Evolutionary conservation across 2,113 vertebrate species (phyloP), one percentile per base, ranked within the genome.

Genomic region (Alectura lathami): DNA sequence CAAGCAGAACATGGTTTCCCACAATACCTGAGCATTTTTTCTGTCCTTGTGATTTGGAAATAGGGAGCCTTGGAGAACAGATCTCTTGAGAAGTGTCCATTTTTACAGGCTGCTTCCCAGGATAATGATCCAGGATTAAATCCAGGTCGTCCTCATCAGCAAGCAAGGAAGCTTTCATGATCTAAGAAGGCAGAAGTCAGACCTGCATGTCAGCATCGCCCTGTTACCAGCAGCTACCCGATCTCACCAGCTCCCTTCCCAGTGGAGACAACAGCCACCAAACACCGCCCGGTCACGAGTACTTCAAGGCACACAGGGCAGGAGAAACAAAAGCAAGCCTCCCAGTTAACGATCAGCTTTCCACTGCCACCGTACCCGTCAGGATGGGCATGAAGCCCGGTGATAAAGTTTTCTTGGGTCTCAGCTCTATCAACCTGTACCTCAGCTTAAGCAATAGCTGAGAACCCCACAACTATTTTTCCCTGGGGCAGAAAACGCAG

Each of bases 131-230:
- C 63, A 97, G 91, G 69, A 98, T 95, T 64, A 96, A 66, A 74
- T 99, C 99, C 6, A 96, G 81, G 40, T 99, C 99, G 1, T 99
- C 99, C 2, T 99, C 99, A 32, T 99, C 99, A 10, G 97, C 96
- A 48, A 99, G 98, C 89, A 99, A 96, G 30, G 99, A 99, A 5
- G 99, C 99, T 96, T 99, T 99, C 99, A 99, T 99, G 78, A 99
- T 99, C 99, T 99, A 94, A 40, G 82, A 73, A 24, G 43, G 43
- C 34, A 89, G 4, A 95, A 77, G 64, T 34, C 94, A 69, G 89
- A 86, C n/a, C 40, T 85, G 67, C 40, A 17, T 7, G 27, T 64
- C 32, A 83, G 47, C 9, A 20, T 23, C 66, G 11, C 69, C 23
- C 73, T 27, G 21, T 11, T 15, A 57, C 53, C 57, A 69, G 82